Conservation (phyloP, 2,113 vertebrate genomes). For the Sminthopsis crassicaudata region DNA sequence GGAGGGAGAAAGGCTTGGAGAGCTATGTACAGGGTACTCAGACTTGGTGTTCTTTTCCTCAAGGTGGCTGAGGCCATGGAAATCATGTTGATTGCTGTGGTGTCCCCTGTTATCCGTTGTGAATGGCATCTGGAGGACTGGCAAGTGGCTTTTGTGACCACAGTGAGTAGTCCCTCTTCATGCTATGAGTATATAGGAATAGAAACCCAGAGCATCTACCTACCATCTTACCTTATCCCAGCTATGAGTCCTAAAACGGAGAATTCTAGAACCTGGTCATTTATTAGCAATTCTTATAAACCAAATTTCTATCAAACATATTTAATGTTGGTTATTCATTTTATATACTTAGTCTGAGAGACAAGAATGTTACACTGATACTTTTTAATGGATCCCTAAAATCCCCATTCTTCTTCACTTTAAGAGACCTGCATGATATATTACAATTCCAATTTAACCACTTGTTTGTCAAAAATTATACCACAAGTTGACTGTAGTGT, state of each 20-base stretch:
- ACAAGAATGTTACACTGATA: background rate
- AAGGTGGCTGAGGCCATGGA: constrained; percentile 97
- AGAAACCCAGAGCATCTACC: fast-evolving
- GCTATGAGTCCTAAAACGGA: background rate
- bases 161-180: constrained; percentile 84
- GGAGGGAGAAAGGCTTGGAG: background rate
- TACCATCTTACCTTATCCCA: fast-evolving
- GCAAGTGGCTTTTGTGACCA: constrained; percentile 97
- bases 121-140: constrained; percentile 95
- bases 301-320: background rate
- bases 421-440: background rate
- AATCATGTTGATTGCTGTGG: constrained; percentile 96
- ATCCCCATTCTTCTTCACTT: background rate
- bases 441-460: background rate
- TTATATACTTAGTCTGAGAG: background rate
- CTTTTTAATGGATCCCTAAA: background rate
- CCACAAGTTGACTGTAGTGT: background rate
- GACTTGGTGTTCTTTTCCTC: fast-evolving
- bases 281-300: background rate
- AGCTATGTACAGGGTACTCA: fast-evolving
- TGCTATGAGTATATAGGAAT: background rate
- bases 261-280: background rate
- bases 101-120: constrained; percentile 92
- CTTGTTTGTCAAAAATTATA: background rate
- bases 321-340: background rate